Evolutionary conservation across 1,140 invertebrate genomes (phyloP).

Genomic region (Caenorhabditis brenneri): DNA sequence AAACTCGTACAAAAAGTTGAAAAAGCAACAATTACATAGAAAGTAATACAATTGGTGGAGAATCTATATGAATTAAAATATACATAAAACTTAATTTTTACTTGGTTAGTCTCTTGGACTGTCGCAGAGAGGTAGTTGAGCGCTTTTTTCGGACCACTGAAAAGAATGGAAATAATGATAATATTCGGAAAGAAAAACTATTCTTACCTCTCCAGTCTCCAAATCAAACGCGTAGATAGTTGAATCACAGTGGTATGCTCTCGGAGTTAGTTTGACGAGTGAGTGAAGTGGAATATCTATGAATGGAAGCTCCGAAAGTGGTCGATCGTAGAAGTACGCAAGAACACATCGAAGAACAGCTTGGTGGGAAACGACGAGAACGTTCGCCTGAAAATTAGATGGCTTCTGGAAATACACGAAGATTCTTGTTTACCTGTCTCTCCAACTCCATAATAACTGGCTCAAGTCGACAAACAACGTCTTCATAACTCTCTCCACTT

Average conservation of each 20-base stretch:
- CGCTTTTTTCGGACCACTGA: conserved; percentile 43
- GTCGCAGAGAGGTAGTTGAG: conserved; percentile 43
- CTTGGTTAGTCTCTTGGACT: conserved; percentile 45
- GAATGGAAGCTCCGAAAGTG: conserved; percentile 84
- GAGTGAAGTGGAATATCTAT: conserved; percentile 92
- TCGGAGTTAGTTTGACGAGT: conserved; percentile 81
- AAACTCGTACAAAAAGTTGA: conserved; percentile 10
- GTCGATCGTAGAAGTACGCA: conserved; percentile 96
- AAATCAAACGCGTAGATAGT: conserved; percentile 66
- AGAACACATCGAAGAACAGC: conserved; percentile 93
- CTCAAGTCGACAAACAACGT: conserved; percentile 90
- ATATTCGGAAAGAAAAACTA: background rate
- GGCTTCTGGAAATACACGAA: background rate
- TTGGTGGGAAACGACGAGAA: conserved; percentile 95
- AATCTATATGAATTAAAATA: conserved; percentile 1
- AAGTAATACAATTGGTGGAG: background rate
- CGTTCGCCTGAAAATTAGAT: conserved; percentile 82
- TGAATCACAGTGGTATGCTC: conserved; percentile 67
- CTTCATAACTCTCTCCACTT: conserved; percentile 90
- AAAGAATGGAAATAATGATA: background rate
- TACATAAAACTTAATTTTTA: background rate
- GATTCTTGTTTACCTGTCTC: conserved; percentile 76
- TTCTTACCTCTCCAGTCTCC: conserved; percentile 57
- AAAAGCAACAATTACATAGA: background rate
- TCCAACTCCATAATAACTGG: conserved; percentile 99